phyloP scores from a whole-genome alignment of 2,113 vertebrate species.

The Pelvicachromis taeniatus region DNA sequence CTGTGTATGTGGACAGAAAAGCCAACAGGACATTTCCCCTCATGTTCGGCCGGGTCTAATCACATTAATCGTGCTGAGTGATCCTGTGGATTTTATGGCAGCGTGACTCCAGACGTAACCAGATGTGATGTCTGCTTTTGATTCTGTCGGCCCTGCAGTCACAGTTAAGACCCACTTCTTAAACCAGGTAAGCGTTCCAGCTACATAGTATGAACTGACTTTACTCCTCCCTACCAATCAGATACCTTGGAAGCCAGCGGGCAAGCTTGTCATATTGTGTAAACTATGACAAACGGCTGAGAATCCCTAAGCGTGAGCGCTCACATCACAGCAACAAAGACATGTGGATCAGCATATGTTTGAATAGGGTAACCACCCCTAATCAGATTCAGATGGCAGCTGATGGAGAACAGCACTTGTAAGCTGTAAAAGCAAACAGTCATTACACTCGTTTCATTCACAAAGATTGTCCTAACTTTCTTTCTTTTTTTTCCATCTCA shows the following conservation, averaged over 20 bases:
- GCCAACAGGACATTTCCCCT: conserved; percentile 24
- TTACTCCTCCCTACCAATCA: background rate
- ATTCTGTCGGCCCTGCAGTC: conserved; percentile 20
- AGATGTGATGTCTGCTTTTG: conserved; percentile 58
- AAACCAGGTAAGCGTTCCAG: conserved; percentile 15
- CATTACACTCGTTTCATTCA: conserved; percentile 2
- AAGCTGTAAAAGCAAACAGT: conserved; percentile 17
- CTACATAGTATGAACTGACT: background rate
- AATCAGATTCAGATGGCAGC: conserved; percentile 50
- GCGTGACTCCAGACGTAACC: conserved; percentile 31
- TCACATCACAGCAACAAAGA: conserved; percentile 35
- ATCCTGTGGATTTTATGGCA: conserved; percentile 40
- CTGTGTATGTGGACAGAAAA: background rate
- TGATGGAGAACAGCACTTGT: conserved; percentile 35
- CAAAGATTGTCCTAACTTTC: background rate
- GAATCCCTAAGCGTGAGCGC: background rate
- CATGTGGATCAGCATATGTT: conserved; percentile 22
- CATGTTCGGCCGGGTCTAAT: conserved; percentile 43
- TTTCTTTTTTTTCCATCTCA: background rate
- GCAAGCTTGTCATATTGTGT: background rate
- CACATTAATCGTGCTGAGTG: conserved; percentile 25
- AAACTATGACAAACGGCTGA: background rate
- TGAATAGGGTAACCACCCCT: background rate
- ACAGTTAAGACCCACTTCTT: background rate
- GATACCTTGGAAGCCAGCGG: background rate